Evolutionary conservation across 2,888 invertebrate species (phyloP).

Genomic region (Archips crataeganus): DNA sequence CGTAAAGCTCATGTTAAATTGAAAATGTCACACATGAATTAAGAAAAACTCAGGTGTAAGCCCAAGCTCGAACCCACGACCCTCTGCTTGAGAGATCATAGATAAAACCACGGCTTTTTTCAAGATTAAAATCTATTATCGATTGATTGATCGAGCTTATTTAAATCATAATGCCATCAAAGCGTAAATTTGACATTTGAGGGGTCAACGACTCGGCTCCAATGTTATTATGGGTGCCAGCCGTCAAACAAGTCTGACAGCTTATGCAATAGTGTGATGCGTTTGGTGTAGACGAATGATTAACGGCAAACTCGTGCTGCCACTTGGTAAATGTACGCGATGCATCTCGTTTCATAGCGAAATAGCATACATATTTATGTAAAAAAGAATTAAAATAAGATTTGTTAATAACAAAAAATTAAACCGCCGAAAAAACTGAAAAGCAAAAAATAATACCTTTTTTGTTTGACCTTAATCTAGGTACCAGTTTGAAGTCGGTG

Average conservation of each 20-base stretch:
- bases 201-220: constrained; percentile 37
- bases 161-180: background rate
- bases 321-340: background rate
- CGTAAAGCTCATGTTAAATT: too few species aligned
- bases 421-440: too few species aligned
- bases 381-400: too few species aligned
- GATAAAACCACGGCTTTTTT: background rate
- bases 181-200: constrained; percentile 25
- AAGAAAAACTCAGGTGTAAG: too few species aligned
- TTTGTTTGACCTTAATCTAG: too few species aligned
- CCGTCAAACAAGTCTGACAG: constrained; percentile 27
- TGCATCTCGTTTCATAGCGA: background rate
- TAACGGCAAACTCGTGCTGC: background rate
- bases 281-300: background rate
- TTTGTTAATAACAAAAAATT: too few species aligned
- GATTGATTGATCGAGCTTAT: background rate
- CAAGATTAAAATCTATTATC: background rate
- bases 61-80: too few species aligned
- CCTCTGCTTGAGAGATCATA: too few species aligned
- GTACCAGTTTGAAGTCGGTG: too few species aligned
- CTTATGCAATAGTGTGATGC: constrained; percentile 23
- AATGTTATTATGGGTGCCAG: constrained; percentile 33
- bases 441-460: too few species aligned
- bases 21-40: too few species aligned
- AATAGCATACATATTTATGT: too few species aligned